Base-by-base conservation (phyloP, 1,140 invertebrate genomes). In the Diprion similis region DNA sequence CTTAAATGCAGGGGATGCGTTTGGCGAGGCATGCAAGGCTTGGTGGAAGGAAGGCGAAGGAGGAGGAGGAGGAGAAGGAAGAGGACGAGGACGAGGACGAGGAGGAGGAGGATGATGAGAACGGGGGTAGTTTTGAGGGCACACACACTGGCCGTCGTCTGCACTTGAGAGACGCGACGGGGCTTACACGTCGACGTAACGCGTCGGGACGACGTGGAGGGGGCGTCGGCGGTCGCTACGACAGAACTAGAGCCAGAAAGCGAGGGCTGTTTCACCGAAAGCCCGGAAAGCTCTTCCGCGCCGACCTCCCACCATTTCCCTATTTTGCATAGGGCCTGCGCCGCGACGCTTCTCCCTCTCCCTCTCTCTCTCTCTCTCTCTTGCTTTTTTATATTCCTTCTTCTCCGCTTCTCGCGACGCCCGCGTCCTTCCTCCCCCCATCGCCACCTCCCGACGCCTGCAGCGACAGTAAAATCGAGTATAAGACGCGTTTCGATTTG, bases 311-410 rank as follows among this genome's bases (percentile, higher is more conserved):
- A 70, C 76, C 64, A 45, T 68, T 47, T 77, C 76, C 75, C 84
- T 87, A 85, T 85, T 87, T 86, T 87, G 85, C 85, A 87, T 87
- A 87, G 85, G 85, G 83, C 85, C 85, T 87, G 85, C 85, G 85
- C 24, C 24, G 24, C 85, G 83, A 80, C 81, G 80, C 71, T 67
- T 17, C 74, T 69, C 66, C 15, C 15, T 71, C 71, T 69, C 69
- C 17, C 24, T 13, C 69, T 71, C 45, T 71, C 45, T n/a, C 17
- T 69, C 10, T 71, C n/a, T 64, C n/a, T 18, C 37, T 45, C 68
- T 48, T 59, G n/a, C 13, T 46, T 64, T 66, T 71, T 51, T 66
- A 10, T 71, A 70, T 76, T 78, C 59, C 74, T 78, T 75, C 73
- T 72, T 69, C 73, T 77, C 77, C 46, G 71, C 71, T 79, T 70